Percentiles rank a stretch among this genome's conserved stretches.
Evolutionary conservation across 2,888 invertebrate genomes (phyloP).

Genomic region (Cataglyphis albicans): DNA sequence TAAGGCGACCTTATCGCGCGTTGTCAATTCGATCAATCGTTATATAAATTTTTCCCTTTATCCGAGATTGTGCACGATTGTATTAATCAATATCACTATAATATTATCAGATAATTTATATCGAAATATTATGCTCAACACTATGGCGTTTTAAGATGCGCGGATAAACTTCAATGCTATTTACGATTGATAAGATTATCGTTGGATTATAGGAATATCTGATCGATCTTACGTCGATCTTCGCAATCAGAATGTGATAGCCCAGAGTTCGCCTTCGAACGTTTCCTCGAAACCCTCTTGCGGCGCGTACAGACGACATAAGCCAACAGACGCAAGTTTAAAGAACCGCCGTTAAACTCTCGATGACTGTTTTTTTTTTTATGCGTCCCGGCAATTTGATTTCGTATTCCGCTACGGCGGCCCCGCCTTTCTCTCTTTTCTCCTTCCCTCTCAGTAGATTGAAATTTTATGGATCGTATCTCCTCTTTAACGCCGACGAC

Average conservation of each 20-base stretch:
- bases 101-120: not conserved
- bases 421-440: not conserved
- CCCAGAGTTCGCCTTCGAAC: not conserved
- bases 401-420: slow-evolving; percentile 63
- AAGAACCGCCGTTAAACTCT: slow-evolving; percentile 56
- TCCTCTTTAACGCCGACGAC: slow-evolving; percentile 74
- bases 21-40: not conserved
- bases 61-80: not conserved
- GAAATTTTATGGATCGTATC: slow-evolving; percentile 75
- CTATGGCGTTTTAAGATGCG: not conserved
- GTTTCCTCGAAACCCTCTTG: slow-evolving; percentile 8
- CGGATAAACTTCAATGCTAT: not conserved
- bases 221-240: not conserved
- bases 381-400: slow-evolving; percentile 63
- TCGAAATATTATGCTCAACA: not conserved
- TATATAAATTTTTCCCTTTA: not conserved
- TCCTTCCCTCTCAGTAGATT: slow-evolving; percentile 56
- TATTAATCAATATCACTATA: slow-evolving; percentile 5
- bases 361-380: slow-evolving; percentile 57
- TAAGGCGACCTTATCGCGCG: slow-evolving; percentile 28
- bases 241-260: not conserved
- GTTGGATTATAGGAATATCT: not conserved
- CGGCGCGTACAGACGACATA: not conserved
- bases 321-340: slow-evolving; percentile 21
- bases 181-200: not conserved